Evolutionary conservation across 2,113 vertebrate species (phyloP), one percentile per base, ranked within the genome.

Genomic region (Epinephelus cyanopodus): DNA sequence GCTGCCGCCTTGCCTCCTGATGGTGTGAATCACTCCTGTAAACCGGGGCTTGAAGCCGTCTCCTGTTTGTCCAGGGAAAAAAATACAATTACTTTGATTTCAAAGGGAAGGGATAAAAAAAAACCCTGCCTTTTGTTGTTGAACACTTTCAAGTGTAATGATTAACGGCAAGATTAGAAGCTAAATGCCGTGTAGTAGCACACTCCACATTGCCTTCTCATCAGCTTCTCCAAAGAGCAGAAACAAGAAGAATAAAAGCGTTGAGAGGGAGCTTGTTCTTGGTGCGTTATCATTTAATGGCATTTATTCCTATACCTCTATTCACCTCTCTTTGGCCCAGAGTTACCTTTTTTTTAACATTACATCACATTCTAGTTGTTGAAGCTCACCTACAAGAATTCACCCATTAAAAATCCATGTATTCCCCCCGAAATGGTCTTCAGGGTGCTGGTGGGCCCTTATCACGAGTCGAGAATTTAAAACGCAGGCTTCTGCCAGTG

Each of bases 101-200:
- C 53, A 77, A 74, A 84, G 52, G 45, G 45, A 50, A 48, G 52
- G 39, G 33, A 8, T 37, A 37, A 48, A 48, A 21, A 54, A 48
- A 21, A 54, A 81, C 23, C 25, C 12, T 23, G 79, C 65, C 67
- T 84, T 89, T 92, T 89, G 84, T 90, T 82, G 57, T 89, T 64
- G 57, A 86, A 77, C 79, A 83, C 73, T 85, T 88, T 89, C 83
- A 89, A 92, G 83, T 79, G 66, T 82, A 86, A 76, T 87, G 88
- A 92, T 90, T 89, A 90, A 72, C 62, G n/a, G 73, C 25, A 23
- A 87, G 80, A 92, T 91, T 82, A 82, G 77, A 84, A 67, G 77
- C 76, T 84, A 90, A 88, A 87, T 75, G 57, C 78, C 5, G 62
- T 47, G 78, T 83, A 70, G 83, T 81, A 57, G 64, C 23, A 47